A percentile compares a stretch with the other conserved stretches of the same genome.
phyloP scores from a whole-genome alignment of 1,140 invertebrate genomes.

The Brachionus calyciflorus region DNA sequence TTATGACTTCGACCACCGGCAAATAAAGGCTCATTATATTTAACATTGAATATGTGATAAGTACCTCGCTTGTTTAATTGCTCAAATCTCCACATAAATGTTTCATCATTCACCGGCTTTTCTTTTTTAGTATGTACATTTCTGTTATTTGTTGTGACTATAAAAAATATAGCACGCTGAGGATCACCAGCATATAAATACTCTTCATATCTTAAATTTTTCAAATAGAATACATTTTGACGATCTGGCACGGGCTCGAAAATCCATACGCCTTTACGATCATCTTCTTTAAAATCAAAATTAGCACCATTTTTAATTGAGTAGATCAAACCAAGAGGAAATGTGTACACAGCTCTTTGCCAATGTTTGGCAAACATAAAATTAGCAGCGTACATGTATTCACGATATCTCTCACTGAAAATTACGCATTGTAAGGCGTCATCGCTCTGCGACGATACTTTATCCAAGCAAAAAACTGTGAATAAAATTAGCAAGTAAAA shows the following conservation, averaged over 20 bases:
- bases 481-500: too few species aligned
- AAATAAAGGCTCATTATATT: constrained; percentile 17
- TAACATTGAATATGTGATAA: constrained; percentile 18
- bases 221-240: constrained; percentile 8
- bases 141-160: neutral
- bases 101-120: neutral
- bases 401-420: constrained; percentile 17
- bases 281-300: constrained; percentile 30
- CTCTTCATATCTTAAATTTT: constrained; percentile 14
- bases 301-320: constrained; percentile 4
- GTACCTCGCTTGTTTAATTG: neutral
- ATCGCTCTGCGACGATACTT: neutral
- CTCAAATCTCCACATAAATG: constrained; percentile 36
- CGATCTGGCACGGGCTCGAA: neutral
- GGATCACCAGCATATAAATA: constrained; percentile 17
- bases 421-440: neutral
- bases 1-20: neutral
- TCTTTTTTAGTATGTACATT: neutral
- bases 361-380: neutral
- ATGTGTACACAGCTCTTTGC: neutral
- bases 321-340: neutral
- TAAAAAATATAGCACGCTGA: neutral
- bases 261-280: constrained; percentile 37
- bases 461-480: too few species aligned
- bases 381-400: constrained; percentile 25